Conservation (phyloP, 2,888 invertebrate genomes). For the Callosobruchus maculatus region DNA sequence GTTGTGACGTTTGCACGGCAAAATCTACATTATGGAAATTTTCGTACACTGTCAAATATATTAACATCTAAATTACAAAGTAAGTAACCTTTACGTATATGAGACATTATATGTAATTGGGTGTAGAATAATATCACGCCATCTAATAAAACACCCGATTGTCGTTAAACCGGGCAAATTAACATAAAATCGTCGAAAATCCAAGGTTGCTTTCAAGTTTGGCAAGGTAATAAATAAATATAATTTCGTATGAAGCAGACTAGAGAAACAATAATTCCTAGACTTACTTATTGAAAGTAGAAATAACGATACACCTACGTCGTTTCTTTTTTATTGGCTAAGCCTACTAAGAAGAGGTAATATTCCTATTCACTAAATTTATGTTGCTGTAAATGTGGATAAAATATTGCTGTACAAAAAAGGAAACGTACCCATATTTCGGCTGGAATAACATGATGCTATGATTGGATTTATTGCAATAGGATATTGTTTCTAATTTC, state of each 20-base stretch:
- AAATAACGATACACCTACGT: not conserved
- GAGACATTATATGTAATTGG: not conserved
- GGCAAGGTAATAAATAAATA: conserved; percentile 27
- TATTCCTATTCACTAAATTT: not conserved
- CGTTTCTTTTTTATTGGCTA: not conserved
- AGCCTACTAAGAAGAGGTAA: not conserved
- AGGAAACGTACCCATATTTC: not conserved
- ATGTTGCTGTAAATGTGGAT: not conserved
- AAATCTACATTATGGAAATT: not conserved
- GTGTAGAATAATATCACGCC: not conserved
- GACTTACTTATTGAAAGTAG: not conserved
- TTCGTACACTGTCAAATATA: not conserved
- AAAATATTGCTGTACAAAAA: not conserved
- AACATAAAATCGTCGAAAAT: conserved; percentile 29
- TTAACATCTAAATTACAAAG: not conserved
- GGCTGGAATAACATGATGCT: too few relatives aligned
- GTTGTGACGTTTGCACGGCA: not conserved
- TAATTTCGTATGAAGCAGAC: conserved; percentile 8
- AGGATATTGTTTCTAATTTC: too few relatives aligned
- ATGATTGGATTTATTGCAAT: too few relatives aligned
- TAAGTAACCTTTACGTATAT: not conserved
- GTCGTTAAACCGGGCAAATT: conserved; percentile 11
- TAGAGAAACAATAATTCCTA: not conserved
- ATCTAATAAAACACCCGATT: not conserved
- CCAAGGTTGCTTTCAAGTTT: conserved; percentile 34